Evolutionary conservation across 2,797 vertebrate species (phyloP), one percentile per base, ranked within the genome.

Genomic region (Lophotriccus pileatus): DNA sequence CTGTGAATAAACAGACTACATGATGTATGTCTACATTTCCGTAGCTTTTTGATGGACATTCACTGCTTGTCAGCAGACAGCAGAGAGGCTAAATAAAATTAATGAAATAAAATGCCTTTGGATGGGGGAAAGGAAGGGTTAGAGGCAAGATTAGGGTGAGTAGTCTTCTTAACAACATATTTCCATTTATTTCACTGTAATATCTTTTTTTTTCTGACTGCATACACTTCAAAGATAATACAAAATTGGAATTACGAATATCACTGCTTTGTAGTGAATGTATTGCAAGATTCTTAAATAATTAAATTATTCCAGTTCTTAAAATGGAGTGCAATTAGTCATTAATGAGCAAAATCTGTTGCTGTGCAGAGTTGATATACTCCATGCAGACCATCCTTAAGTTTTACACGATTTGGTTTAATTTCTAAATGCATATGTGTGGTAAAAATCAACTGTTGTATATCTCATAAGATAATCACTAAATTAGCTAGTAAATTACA

Each of bases 191-290:
- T 97, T 96, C 81, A 91, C 63, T 87, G 76, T 89, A 94, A 75
- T 94, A 52, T 84, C 22, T 80, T 85, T 87, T 92, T 85, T 89
- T 91, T 96, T 88, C 76, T 37, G 77, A 96, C 85, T 89, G 87
- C 90, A 92, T 95, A 79, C 62, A 96, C 96, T 97, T 98, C 97
- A 98, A 97, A 98, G 97, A 95, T 97, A 96, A 97, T 95, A 94
- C 68, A 79, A 95, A 97, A 96, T 74, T 96, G 96, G 81, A 97
- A 95, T 95, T 97, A 94, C 25, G 75, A 96, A 82, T 97, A 96
- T 89, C 37, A 8, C 43, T 94, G 82, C 96, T 98, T 97, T 97
- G 95, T 97, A 97, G 96, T 97, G 93, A 92, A 95, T 76, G 78
- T 76, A 89, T 93, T 95, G 93, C 92, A 96, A 95, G 95, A 94